Base-by-base conservation (phyloP, 2,797 vertebrate species). In the Chrysocyon brachyurus region DNA sequence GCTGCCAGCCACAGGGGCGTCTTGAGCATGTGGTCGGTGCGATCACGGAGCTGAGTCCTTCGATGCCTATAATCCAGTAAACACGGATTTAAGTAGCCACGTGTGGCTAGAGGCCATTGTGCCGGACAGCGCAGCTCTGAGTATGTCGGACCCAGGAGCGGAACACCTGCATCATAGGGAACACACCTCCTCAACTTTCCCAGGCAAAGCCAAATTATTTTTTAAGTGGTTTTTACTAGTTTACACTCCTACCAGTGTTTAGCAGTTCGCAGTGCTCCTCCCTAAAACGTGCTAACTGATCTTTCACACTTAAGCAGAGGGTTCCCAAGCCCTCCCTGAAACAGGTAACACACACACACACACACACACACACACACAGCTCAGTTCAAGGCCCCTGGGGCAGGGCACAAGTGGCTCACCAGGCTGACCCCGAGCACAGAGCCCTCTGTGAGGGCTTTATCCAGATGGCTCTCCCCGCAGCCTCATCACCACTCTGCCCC, bases 1-100 rank as follows among this genome's bases (percentile, higher is more conserved):
- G 28, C 26, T 2, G 0, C 26, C 4, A 1, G 40, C 36, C 26
- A 8, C 63, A 1, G 16, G 12, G 1, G 28, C 24, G 14, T 9
- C 73, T 6, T 2, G 40, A 16, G 61, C 3, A 10, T 26, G n/a
- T 4, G 12, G 68, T 24, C 1, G n/a, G 36, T 8, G 10, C 0
- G 2, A 49, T 8, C 1, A 22, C 52, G n/a, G 40, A 33, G 33
- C 24, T 22, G 5, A 26, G 4, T 9, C 3, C n/a, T 22, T 82
- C n/a, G 4, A 12, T 1, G 28, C 14, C 15, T 21, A 12, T 6
- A 6, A 33, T n/a, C 28, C 24, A 6, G 36, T 6, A 5, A 6
- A 52, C 11, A 16, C 0, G 16, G 40, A 46, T 11, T 46, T 56
- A 28, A 63, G 63, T 3, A 22, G 33, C 5, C 2, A 46, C 31